Evolutionary conservation across 2,888 invertebrate species (phyloP), one percentile per base, ranked within the genome.

Genomic region (Ametastegia equiseti): DNA sequence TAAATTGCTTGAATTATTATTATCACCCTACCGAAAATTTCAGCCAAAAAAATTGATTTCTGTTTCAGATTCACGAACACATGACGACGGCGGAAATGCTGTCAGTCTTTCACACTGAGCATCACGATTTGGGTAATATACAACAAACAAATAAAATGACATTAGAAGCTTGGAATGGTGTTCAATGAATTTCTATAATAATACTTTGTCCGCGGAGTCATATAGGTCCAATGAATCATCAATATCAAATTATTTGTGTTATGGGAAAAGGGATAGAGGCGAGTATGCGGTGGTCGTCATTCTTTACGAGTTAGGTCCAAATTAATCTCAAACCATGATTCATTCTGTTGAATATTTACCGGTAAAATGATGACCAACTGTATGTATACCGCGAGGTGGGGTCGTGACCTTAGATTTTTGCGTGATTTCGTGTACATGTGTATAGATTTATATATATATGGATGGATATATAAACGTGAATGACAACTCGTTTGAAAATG

Each of bases 1-100:
- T n/a, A n/a, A n/a, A n/a, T n/a, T 9, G 42, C 42, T 42, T 42
- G 9, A 1, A 42, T 9, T n/a, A 54, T 19, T 3, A n/a, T 54
- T 23, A 54, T 11, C 11, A 42, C 11, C 0, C 6, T 9, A 11
- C 11, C 3, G 42, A 42, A 42, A 42, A 1, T 42, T 42, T 42
- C 3, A n/a, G n/a, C n/a, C n/a, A n/a, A n/a, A 42, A 9, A 23
- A 54, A 54, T 54, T 54, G 11, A 54, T 87, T 87, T 88, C 91
- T 90, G 91, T 95, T 95, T 78, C 95, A 97, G 97, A 94, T 97
- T 90, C 97, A 98, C 94, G 96, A 96, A 93, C 96, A 96, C 91
- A 97, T 98, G 97, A 96, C 96, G 86, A 92, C 94, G 89, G 96
- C 96, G 84, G 97, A 98, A 93, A 93, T 97, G 89, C 94, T 94